Percentiles rank a stretch among this genome's conserved stretches.
These are phyloP conservation scores for Idaea biselata DNA, from an alignment of 2,888 invertebrate species.

Conservation along the genomic window DNA sequence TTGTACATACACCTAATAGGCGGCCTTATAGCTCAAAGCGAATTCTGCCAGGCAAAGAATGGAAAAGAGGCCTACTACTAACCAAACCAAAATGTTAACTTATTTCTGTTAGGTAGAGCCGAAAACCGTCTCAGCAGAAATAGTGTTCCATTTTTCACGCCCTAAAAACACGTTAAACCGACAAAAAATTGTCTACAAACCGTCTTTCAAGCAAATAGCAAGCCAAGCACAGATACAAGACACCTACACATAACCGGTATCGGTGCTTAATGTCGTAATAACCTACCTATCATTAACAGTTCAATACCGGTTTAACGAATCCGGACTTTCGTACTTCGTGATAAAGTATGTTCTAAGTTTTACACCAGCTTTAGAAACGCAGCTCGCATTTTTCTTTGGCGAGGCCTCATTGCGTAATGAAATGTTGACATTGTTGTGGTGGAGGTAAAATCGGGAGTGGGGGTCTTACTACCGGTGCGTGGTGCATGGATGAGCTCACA, in stretches of 20 bases:
- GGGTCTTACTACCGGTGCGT: constrained; percentile 21
- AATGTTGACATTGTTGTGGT: constrained; percentile 68
- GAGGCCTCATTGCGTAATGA: constrained; percentile 74
- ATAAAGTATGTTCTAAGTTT: constrained; percentile 33
- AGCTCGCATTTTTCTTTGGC: constrained; percentile 55
- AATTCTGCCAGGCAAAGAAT: too few relatives aligned
- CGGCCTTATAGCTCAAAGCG: too few relatives aligned
- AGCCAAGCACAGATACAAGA: constrained; percentile 25
- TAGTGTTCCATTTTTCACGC: not conserved
- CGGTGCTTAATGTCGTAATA: constrained; percentile 32
- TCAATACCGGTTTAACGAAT: constrained; percentile 22
- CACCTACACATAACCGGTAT: constrained; percentile 29
- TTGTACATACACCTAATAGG: too few relatives aligned
- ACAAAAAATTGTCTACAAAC: not conserved
- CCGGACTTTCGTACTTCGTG: constrained; percentile 29
- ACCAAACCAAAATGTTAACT: too few relatives aligned
- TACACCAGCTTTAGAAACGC: constrained; percentile 51
- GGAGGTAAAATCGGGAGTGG: constrained; percentile 40
- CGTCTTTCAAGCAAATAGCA: constrained; percentile 4
- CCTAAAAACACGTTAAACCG: not conserved
- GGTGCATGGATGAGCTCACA: not conserved
- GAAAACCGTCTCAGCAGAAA: not conserved
- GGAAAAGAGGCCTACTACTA: too few relatives aligned
- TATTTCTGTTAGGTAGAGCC: too few relatives aligned
- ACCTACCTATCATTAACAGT: constrained; percentile 25